Percentiles rank a stretch among this genome's conserved stretches.
phyloP scores from a whole-genome alignment of 2,888 invertebrate species.

The Anarsia innoxiella region DNA sequence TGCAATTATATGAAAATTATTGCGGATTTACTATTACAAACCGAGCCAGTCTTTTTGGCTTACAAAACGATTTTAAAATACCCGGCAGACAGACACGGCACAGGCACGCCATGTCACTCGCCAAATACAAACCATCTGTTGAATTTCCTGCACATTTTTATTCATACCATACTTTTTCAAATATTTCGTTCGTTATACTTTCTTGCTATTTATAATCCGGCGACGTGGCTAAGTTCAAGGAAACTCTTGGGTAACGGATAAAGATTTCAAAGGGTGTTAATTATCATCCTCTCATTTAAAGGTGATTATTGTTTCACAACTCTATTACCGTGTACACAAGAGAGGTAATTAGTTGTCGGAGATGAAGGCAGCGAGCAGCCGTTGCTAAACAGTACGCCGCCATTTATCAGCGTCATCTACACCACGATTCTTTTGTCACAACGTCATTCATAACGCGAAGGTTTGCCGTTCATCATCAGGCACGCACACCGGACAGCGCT shows the following conservation, averaged over 20 bases:
- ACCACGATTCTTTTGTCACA: conserved; percentile 47
- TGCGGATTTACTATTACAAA: conserved; percentile 19
- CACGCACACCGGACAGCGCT: conserved; percentile 24
- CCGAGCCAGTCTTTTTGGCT: neutral
- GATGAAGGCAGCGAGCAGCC: conserved; percentile 28
- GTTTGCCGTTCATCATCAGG: conserved; percentile 22
- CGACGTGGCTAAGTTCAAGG: conserved; percentile 1
- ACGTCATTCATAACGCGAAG: conserved; percentile 37
- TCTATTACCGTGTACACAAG: conserved; percentile 18
- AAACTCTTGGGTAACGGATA: conserved; percentile 2
- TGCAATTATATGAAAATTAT: conserved; percentile 31
- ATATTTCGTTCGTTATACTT: no score
- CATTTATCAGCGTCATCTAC: conserved; percentile 48
- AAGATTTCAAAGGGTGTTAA: conserved; percentile 6
- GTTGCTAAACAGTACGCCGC: conserved; percentile 29
- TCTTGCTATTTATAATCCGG: no score
- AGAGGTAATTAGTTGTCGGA: conserved; percentile 31
- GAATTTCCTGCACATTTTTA: conserved; percentile 3
- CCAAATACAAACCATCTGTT: conserved; percentile 8
- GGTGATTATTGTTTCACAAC: conserved; percentile 10
- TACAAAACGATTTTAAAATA: conserved; percentile 7
- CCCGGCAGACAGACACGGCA: conserved; percentile 5
- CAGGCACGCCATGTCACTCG: conserved; percentile 3
- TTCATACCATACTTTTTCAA: neutral
- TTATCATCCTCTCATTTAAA: conserved; percentile 5